Evolutionary conservation across 2,888 invertebrate genomes (phyloP).

Genomic region (Mythimna lalbum): DNA sequence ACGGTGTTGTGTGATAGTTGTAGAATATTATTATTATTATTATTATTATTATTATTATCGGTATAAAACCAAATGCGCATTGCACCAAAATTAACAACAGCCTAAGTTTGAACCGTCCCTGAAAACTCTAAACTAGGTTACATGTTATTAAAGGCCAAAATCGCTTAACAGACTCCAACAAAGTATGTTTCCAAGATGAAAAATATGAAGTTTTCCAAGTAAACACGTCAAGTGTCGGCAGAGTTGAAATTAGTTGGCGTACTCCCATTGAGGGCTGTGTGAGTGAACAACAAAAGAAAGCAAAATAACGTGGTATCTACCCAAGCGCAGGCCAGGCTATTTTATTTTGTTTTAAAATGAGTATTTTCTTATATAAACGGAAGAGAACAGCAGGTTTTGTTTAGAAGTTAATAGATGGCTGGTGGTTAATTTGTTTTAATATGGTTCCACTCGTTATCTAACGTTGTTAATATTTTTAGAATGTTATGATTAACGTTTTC

Average conservation of each 20-base stretch:
- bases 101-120: slow-evolving; percentile 13
- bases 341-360: slow-evolving; percentile 22
- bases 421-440: background rate
- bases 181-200: slow-evolving; percentile 59
- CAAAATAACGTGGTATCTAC: slow-evolving; percentile 60
- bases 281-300: slow-evolving; percentile 51
- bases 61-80: slow-evolving; percentile 38
- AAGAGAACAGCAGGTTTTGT: background rate
- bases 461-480: background rate
- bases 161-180: slow-evolving; percentile 47
- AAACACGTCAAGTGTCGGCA: slow-evolving; percentile 65
- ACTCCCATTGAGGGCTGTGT: slow-evolving; percentile 58
- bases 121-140: slow-evolving; percentile 41
- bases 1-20: too few relatives aligned
- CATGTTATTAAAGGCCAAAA: slow-evolving; percentile 41
- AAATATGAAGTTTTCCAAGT: slow-evolving; percentile 67
- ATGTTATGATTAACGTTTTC: background rate
- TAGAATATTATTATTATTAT: too few relatives aligned
- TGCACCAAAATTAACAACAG: slow-evolving; percentile 39
- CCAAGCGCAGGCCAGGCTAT: slow-evolving; percentile 38
- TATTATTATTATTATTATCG: too few relatives aligned
- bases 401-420: background rate
- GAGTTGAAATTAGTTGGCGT: slow-evolving; percentile 68
- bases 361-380: slow-evolving; percentile 12
- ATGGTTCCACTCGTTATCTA: background rate